Base-by-base conservation (phyloP, 1,140 invertebrate species). In the Bombus waltoni region DNA sequence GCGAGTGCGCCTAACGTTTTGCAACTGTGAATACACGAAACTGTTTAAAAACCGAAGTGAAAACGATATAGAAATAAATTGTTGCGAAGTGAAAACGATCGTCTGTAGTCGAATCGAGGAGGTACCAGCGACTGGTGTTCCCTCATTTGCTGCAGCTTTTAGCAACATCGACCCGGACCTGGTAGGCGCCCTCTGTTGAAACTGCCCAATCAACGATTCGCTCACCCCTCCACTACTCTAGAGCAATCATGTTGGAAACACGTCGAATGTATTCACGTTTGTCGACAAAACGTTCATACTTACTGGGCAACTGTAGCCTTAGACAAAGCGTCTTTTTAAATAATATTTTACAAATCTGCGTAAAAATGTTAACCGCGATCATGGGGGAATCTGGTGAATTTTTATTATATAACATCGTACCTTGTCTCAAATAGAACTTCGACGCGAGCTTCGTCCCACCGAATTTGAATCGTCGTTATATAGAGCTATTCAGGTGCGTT, bases 81-180 rank as follows among this genome's bases (percentile, higher is more conserved):
- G 0, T 35, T 22, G n/a, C 10, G 9, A 28, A 65, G 74, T 18
- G 42, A 25, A 73, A 18, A 42, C 5, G 2, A 0, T 22, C 32
- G 44, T 42, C 78, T 25, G n/a, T 25, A 28, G 11, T 6, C 38
- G 1, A 18, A 18, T 77, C 83, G 79, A 78, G 53, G 68, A 62
- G 57, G 28, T 75, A 83, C 80, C 76, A 75, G 59, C 59, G 66
- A 89, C 88, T 89, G 86, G 15, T 83, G 66, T n/a, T 83, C 65
- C 83, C 35, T 68, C 76, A 65, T 77, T 62, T 72, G 65, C 73
- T 73, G 85, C 76, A 88, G 87, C 88, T 89, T 89, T 89, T 87
- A 89, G 87, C 80, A 89, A 65, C 88, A 89, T 89, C 88, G 88
- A 89, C 73, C 88, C 78, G 80, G 78, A 71, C 66, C n/a, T 65